Conservation (phyloP, 2,797 vertebrate genomes). For the Anniella stebbinsi region DNA sequence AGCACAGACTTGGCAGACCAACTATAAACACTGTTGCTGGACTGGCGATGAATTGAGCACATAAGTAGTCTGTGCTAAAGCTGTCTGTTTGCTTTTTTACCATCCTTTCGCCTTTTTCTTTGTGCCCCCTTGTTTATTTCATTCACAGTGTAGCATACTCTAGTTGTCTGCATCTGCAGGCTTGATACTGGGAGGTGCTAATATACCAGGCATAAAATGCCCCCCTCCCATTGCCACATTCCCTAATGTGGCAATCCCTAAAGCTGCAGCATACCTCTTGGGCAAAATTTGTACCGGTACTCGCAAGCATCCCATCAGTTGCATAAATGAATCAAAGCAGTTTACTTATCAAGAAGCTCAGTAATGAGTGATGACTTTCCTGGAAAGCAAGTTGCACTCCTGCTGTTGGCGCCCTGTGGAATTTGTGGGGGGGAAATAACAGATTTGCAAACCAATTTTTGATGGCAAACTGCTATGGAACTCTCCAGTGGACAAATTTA, state of each 20-base stretch:
- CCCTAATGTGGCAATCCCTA: not conserved
- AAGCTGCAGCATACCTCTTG: not conserved
- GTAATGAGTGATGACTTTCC: not conserved
- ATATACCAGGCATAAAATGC: not conserved
- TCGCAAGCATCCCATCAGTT: not conserved
- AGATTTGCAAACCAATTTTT: too few species aligned
- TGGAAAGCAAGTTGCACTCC: not conserved
- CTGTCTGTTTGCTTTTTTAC: not conserved
- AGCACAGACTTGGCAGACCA: constrained; percentile 15
- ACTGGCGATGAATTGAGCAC: constrained; percentile 7
- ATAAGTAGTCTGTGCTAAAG: constrained; percentile 22
- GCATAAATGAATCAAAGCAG: not conserved
- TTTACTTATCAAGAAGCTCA: not conserved
- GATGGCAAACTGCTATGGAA: too few species aligned
- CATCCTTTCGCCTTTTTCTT: not conserved
- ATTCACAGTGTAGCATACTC: not conserved
- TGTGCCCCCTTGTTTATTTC: not conserved
- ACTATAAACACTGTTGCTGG: constrained; percentile 14
- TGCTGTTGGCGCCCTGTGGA: too few species aligned
- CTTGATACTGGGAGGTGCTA: not conserved
- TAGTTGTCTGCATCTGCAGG: not conserved
- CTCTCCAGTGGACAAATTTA: too few species aligned
- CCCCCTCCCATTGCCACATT: not conserved
- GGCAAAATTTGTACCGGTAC: not conserved
- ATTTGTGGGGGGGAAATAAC: too few species aligned